These are phyloP conservation scores for Poeciliopsis occidentalis DNA, from an alignment of 2,113 vertebrate genomes.

Conservation along the genomic window DNA sequence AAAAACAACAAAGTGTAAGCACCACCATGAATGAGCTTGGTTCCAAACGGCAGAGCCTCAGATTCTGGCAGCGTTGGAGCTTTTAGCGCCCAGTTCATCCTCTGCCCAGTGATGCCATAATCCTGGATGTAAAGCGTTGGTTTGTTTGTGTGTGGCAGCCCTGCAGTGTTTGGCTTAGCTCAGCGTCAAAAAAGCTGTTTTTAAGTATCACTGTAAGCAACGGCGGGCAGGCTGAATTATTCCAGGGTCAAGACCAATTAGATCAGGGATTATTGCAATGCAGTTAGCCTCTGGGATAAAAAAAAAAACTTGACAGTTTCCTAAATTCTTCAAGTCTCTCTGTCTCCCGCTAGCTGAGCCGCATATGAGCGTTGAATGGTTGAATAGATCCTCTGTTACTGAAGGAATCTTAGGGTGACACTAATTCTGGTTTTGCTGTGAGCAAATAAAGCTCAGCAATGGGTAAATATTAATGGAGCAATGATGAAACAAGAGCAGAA, in stretches of 20 bases:
- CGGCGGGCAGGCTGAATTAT: conserved; percentile 71
- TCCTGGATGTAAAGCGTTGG: conserved; percentile 51
- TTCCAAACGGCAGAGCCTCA: too few species aligned
- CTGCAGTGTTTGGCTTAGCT: conserved; percentile 37
- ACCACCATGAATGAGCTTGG: too few species aligned
- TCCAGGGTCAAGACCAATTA: conserved; percentile 64
- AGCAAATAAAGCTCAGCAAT: too few species aligned
- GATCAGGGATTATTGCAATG: conserved; percentile 70
- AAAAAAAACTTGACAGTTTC: conserved; percentile 11
- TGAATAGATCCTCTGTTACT: conserved; percentile 24
- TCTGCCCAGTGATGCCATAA: conserved; percentile 59
- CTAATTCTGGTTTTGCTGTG: conserved; percentile 32
- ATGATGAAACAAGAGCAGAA: too few species aligned
- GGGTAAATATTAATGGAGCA: too few species aligned
- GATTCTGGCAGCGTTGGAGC: too few species aligned
- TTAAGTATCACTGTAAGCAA: conserved; percentile 38
- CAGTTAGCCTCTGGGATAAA: conserved; percentile 49
- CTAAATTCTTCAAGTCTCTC: neutral
- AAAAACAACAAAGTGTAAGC: too few species aligned
- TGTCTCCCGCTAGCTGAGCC: conserved; percentile 1
- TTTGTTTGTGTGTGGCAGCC: conserved; percentile 32
- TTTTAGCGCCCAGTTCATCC: too few species aligned
- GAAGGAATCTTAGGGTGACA: conserved; percentile 47
- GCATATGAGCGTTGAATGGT: neutral
- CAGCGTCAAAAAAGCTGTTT: neutral